Conservation (phyloP, 2,888 invertebrate genomes). For the Aleiodes testaceus region DNA sequence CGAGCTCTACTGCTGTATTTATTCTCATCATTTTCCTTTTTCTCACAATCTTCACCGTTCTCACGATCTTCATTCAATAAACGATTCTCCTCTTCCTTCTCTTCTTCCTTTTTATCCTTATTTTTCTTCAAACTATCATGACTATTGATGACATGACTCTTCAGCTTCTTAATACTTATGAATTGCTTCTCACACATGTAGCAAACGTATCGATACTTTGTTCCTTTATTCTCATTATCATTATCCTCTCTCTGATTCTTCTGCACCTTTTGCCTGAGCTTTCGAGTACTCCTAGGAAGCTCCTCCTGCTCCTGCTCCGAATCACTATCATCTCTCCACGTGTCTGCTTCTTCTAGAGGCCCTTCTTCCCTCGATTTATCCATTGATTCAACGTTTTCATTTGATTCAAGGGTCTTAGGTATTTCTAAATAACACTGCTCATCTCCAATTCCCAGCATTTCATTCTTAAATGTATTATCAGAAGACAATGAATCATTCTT, state of each 20-base stretch:
- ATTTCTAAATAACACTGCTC: no score
- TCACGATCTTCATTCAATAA: neutral
- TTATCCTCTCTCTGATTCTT: neutral
- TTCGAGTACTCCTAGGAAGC: no score
- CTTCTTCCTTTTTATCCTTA: constrained; percentile 35
- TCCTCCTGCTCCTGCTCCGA: no score
- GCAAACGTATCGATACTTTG: constrained; percentile 58
- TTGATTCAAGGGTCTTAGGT: no score
- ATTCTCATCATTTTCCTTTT: neutral
- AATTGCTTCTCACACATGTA: constrained; percentile 65
- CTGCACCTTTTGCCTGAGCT: neutral
- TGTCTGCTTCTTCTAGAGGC: no score
- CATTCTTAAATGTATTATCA: neutral
- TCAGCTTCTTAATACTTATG: constrained; percentile 57
- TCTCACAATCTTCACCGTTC: constrained; percentile 14
- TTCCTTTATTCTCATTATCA: neutral
- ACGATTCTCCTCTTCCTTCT: neutral
- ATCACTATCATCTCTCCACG: no score
- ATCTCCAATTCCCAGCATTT: neutral
- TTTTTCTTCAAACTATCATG: constrained; percentile 52
- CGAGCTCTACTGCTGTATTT: constrained; percentile 28
- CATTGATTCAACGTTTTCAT: no score
- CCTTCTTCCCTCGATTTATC: no score
- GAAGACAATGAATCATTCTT: neutral
- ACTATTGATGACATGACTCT: constrained; percentile 56